phyloP scores from a whole-genome alignment of 2,113 vertebrate genomes.

The Muntiacus reevesi region DNA sequence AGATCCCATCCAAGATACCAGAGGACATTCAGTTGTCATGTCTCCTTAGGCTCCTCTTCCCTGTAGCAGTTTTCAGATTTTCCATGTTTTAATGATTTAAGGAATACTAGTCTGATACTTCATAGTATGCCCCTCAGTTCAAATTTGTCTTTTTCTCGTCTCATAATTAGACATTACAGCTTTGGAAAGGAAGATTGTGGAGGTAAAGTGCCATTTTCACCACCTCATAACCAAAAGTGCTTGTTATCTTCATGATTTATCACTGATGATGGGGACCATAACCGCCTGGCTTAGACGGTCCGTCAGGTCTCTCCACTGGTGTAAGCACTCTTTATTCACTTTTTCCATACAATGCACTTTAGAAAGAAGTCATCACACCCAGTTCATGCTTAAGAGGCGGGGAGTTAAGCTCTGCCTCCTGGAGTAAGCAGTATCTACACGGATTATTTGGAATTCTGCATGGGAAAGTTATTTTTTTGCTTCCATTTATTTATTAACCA shows the following conservation, averaged over 20 bases:
- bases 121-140: neutral
- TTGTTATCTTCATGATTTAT: neutral
- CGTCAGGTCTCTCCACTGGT: neutral
- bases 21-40: neutral
- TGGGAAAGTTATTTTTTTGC: neutral
- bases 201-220: neutral
- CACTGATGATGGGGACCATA: neutral
- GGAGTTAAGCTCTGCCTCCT: neutral
- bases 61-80: neutral
- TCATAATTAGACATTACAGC: neutral
- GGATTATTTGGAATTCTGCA: constrained; percentile 18
- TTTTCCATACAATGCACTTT: neutral
- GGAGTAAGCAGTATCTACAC: neutral
- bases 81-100: neutral
- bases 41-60: neutral
- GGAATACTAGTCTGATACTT: neutral
- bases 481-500: neutral
- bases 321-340: neutral
- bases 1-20: neutral
- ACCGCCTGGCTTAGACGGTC: neutral
- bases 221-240: neutral
- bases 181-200: neutral
- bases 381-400: neutral
- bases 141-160: neutral
- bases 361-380: neutral